Evolutionary conservation across 2,797 vertebrate species (phyloP).

Genomic region (Pseudocheirus occidentalis): DNA sequence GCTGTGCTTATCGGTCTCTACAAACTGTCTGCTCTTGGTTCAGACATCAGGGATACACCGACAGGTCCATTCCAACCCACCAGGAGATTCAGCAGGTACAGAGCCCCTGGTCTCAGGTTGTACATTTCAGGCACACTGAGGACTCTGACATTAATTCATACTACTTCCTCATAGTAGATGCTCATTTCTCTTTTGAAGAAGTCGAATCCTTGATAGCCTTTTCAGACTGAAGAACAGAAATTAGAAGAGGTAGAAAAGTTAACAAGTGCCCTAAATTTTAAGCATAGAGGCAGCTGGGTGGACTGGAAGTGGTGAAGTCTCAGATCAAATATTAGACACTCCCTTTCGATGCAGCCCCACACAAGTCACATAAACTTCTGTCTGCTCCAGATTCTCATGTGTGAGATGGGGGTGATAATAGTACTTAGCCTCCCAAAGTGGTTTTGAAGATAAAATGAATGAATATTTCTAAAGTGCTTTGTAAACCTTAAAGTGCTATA

Average conservation of each 20-base stretch:
- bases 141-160: not conserved
- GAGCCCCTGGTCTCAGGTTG: not conserved
- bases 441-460: not conserved
- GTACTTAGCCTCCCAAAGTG: not conserved
- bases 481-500: not conserved
- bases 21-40: slow-evolving; percentile 99
- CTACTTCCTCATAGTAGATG: not conserved
- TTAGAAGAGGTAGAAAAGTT: not conserved
- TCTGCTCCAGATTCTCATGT: not conserved
- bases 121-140: not conserved
- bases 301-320: not conserved
- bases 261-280: not conserved
- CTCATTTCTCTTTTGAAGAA: slow-evolving; percentile 43
- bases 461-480: not conserved
- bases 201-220: not conserved
- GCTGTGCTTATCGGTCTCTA: slow-evolving; percentile 97
- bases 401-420: not conserved
- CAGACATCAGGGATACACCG: slow-evolving; percentile 92
- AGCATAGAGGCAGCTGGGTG: not conserved
- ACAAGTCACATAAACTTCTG: not conserved
- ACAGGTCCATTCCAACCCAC: slow-evolving; percentile 90
- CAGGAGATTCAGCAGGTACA: slow-evolving; percentile 95
- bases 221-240: not conserved
- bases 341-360: not conserved
- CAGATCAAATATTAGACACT: not conserved